Base-by-base conservation (phyloP, 2,888 invertebrate species). In the Platypus cylindrus region DNA sequence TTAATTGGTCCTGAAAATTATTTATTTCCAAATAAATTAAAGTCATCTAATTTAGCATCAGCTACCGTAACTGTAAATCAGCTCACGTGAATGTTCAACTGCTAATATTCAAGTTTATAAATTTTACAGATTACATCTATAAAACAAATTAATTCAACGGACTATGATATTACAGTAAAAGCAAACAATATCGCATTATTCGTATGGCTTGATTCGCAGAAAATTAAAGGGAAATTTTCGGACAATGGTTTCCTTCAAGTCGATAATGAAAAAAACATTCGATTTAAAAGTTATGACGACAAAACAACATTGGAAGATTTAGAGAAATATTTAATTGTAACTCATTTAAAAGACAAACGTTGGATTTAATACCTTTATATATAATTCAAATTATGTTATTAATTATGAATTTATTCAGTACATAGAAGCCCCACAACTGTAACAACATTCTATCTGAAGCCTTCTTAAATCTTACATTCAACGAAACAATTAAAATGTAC, bases 181-280 rank as follows among this genome's bases (percentile, higher is more conserved):
- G 59, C 71, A 1, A 64, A 72, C 43, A 62, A 64, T 2, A 62
- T 78, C 20, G 71, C 78, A 1, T 60, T 76, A 5, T 84, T 81
- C 56, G 70, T 82, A 1, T 82, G 79, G 78, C 55, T 82, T 14
- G 77, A 79, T 43, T 55, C 70, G 1, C 59, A 55, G 2, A 53
- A 57, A 3, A 53, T 64, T 24, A 55, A 51, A 8, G 86, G 86
- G 2, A 63, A 60, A 37, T 86, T 86, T 56, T 74, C 75, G 1
- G 76, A 82, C 46, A 86, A 89, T 58, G 87, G 86, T 1, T 76
- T 86, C 40, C 26, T 57, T 13, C 54, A 50, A 49, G 42, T 56
- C 15, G 45, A 40, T 16, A 23, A 41, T 15, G 40, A 20, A 2
- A 56, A 49, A 44, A 49, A 29, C 7, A 43, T 59, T 3, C 42